These are phyloP conservation scores for Helarctos malayanus DNA, from an alignment of 2,797 vertebrate species.

Conservation along the genomic window DNA sequence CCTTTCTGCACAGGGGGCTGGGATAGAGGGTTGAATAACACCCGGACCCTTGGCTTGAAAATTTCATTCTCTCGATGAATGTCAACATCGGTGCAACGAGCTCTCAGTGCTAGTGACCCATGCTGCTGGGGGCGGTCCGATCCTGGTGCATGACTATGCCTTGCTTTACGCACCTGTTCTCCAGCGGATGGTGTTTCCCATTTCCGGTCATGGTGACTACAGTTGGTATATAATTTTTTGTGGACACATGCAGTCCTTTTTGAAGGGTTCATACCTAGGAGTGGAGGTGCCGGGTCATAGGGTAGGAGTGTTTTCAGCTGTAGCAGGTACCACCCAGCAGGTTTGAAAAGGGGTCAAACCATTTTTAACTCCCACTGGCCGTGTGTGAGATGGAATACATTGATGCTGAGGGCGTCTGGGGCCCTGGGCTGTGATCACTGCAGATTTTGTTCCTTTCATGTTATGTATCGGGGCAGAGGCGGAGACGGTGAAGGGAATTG, in stretches of 20 bases:
- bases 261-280: neutral
- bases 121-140: fast-evolving
- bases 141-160: neutral
- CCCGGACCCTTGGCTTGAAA: neutral
- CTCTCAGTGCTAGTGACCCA: fast-evolving
- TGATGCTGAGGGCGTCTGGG: neutral
- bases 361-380: neutral
- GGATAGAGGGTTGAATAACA: neutral
- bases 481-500: neutral
- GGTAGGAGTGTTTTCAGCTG: neutral
- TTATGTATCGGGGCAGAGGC: neutral
- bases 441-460: neutral
- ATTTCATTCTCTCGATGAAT: too few species aligned
- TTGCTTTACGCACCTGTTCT: neutral
- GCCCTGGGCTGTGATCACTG: neutral
- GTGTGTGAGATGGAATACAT: too few species aligned
- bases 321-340: neutral
- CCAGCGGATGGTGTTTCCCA: neutral
- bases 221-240: neutral
- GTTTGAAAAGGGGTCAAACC: neutral
- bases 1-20: neutral
- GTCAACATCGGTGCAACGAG: fast-evolving
- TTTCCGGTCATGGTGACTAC: neutral
- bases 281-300: neutral
- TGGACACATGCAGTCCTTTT: neutral